Evolutionary conservation across 2,888 invertebrate genomes (phyloP), one percentile per base, ranked within the genome.

Genomic region (Atethmia centrago): DNA sequence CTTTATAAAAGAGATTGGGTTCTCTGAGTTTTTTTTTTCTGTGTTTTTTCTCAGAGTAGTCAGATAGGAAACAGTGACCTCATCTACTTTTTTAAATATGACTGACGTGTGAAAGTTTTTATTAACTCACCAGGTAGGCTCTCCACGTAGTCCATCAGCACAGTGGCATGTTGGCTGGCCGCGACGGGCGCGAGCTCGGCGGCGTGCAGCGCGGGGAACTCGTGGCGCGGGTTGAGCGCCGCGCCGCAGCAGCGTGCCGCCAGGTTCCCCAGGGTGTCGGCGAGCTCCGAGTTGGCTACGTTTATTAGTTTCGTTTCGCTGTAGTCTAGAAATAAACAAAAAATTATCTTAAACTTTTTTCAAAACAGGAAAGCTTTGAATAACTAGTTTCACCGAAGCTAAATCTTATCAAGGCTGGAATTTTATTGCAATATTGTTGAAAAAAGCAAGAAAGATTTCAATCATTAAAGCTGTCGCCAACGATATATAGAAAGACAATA

Each of bases 231-330:
- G 97, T 99, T 99, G 70, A 99, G 95, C 8, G 97, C 95, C 77
- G 95, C 95, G 28, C 98, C 98, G 82, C 98, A 97, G 89, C 98
- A 98, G 28, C 99, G 97, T 71, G 97, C 98, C 77, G 98, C 96
- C 68, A 99, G 97, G 97, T 99, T 99, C 40, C 99, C 99, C 28
- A 99, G 93, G 0, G 98, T 98, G 93, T 99, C 98, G 4, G 99
- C 99, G 74, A 99, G 95, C 92, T 99, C 99, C 0, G 98, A 97
- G 96, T 99, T 99, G 31, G 98, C 95, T 71, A 98, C 97, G 86
- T 98, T 97, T 53, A 97, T 92, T 66, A 98, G 96, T 92, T 98
- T 98, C 9, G 96, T 96, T 83, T 98, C 97, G 91, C 97, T 98
- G 94, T 98, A 99, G 96, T 74, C 55, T 74, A 31, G 2, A 42